These are phyloP conservation scores for Pollachius pollachius DNA, from an alignment of 2,113 vertebrate species.

Conservation along the genomic window DNA sequence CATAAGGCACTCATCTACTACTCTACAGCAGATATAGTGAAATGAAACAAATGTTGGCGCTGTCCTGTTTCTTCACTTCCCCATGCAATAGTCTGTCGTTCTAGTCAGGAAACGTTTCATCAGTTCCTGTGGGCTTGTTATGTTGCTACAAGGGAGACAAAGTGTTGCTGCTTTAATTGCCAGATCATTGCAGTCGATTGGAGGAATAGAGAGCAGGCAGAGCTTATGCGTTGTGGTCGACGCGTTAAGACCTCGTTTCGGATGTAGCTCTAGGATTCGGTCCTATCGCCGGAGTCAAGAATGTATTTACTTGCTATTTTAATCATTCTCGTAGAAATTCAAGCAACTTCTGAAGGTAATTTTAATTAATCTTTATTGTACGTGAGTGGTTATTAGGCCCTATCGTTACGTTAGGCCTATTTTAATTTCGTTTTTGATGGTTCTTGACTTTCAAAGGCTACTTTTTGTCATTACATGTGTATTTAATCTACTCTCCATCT, in stretches of 20 bases:
- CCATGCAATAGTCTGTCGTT: slow-evolving; percentile 20
- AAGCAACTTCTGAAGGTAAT: background rate
- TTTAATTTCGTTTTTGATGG: background rate
- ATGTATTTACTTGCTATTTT: slow-evolving; percentile 23
- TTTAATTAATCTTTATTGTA: background rate
- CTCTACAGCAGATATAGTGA: too few species aligned
- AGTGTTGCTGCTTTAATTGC: too few species aligned
- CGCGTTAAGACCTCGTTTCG: background rate
- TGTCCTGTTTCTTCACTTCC: slow-evolving; percentile 45
- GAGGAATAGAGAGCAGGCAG: too few species aligned
- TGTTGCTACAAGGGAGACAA: background rate
- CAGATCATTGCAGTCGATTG: too few species aligned
- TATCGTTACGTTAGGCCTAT: too few species aligned
- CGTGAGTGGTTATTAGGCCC: too few species aligned
- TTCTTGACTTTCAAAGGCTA: slow-evolving; percentile 34
- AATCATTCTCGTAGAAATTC: background rate
- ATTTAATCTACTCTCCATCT: background rate
- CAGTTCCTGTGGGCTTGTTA: slow-evolving; percentile 53
- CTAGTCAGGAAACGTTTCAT: slow-evolving; percentile 50
- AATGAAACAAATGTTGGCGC: background rate
- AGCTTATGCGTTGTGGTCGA: background rate
- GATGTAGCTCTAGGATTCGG: too few species aligned
- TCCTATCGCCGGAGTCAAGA: background rate
- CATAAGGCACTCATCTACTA: too few species aligned
- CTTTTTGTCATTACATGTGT: slow-evolving; percentile 1